Conservation (phyloP, 1,140 invertebrate species). For the Bemisia tabaci region DNA sequence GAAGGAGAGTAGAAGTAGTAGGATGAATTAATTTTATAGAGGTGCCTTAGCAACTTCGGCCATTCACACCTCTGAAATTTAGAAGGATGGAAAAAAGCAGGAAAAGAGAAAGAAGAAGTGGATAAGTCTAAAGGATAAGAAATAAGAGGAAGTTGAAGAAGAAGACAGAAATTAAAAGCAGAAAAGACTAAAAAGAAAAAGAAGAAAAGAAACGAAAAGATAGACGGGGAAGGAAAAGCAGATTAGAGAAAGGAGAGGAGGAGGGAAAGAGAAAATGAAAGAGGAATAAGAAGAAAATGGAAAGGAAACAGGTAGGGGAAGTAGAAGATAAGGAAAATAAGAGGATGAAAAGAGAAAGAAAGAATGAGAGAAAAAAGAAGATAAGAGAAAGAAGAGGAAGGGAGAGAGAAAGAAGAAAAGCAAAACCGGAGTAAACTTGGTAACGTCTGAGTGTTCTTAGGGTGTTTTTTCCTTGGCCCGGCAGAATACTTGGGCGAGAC, state of each 20-base stretch:
- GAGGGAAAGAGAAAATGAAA: not conserved
- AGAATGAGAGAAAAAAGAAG: not conserved
- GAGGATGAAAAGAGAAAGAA: not conserved
- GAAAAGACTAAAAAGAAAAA: not conserved
- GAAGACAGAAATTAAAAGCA: not conserved
- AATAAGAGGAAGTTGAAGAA: not conserved
- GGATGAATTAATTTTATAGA: not conserved
- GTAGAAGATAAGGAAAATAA: not conserved
- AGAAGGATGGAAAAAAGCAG: not conserved
- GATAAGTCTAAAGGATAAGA: not conserved
- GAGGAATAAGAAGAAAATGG: not conserved
- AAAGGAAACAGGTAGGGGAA: not conserved
- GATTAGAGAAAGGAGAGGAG: not conserved
- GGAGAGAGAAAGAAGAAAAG: not conserved
- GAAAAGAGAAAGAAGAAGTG: too few relatives aligned
- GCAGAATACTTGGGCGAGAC: too few relatives aligned
- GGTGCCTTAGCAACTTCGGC: too few relatives aligned
- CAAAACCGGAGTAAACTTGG: too few relatives aligned
- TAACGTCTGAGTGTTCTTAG: too few relatives aligned
- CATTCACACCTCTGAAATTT: too few relatives aligned
- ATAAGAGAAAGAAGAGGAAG: not conserved
- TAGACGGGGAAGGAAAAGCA: not conserved
- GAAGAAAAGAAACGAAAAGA: not conserved
- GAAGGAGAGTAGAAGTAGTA: not conserved
- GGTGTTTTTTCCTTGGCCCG: too few relatives aligned